phyloP scores from a whole-genome alignment of 1,140 invertebrate genomes.

The Papilio helenus region DNA sequence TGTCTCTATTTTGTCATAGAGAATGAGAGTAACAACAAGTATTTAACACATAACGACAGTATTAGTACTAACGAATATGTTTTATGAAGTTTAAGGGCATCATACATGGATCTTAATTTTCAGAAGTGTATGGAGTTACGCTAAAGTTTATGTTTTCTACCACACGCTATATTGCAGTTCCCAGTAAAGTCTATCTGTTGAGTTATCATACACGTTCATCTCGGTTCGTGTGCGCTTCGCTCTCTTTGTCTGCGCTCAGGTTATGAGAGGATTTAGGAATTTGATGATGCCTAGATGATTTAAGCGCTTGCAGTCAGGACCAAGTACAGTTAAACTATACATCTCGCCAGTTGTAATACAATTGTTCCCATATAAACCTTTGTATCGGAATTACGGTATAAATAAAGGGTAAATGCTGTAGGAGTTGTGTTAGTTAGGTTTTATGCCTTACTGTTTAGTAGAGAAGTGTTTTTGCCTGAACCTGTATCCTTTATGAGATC shows the following conservation, averaged over 20 bases:
- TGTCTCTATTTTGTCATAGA: too few relatives aligned
- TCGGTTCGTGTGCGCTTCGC: slow-evolving; percentile 60
- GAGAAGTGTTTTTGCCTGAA: too few relatives aligned
- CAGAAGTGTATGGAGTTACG: too few relatives aligned
- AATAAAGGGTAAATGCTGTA: neutral
- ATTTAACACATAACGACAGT: too few relatives aligned
- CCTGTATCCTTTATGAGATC: too few relatives aligned
- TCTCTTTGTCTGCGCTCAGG: slow-evolving; percentile 57
- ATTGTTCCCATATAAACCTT: neutral
- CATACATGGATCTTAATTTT: too few relatives aligned
- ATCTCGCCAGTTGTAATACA: neutral
- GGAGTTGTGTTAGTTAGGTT: neutral
- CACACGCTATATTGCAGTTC: slow-evolving; percentile 59
- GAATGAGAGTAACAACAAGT: too few relatives aligned
- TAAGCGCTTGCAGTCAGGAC: slow-evolving; percentile 38
- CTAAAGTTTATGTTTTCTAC: slow-evolving; percentile 44
- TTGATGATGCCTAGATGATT: slow-evolving; percentile 54
- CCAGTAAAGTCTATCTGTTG: slow-evolving; percentile 69
- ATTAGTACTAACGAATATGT: too few relatives aligned
- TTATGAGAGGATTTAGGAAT: slow-evolving; percentile 57
- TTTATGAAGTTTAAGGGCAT: too few relatives aligned
- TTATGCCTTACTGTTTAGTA: neutral
- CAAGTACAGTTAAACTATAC: slow-evolving; percentile 24
- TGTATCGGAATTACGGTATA: neutral
- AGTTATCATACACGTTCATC: slow-evolving; percentile 77